Base-by-base conservation (phyloP, 2,888 invertebrate species). In the Drosophila histrio region DNA sequence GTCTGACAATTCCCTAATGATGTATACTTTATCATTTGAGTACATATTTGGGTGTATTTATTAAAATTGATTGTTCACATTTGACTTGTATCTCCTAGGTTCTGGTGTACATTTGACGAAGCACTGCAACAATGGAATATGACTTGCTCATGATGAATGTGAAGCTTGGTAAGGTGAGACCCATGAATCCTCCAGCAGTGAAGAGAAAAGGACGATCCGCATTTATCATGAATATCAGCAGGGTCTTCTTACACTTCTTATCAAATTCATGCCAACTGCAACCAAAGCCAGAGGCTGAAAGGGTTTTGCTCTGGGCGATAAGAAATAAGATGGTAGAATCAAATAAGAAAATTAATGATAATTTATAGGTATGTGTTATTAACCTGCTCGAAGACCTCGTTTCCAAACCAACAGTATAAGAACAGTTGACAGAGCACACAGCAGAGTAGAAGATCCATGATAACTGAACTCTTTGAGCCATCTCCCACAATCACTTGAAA, bases 391-490 rank as follows among this genome's bases (percentile, higher is more conserved):
- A 74, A 79, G 1, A 87, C 84, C 47, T 89, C 85, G 56, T 88
- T 90, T n/a, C 87, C 89, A 46, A 86, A 89, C 81, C 86, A 90
- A 46, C 89, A 90, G 28, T 87, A 89, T 1, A 84, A 21, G 7
- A 89, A 85, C 2, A 91, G 61, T 24, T 91, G 77, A 2, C 70
- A 74, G 13, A 90, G 76, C 21, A 88, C 75, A 39, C 89, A 89
- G 44, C 74, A 63, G 11, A 84, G 77, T 43, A 89, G 74, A 0
- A 80, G 78, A 43, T 88, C 89, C 61, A 89, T 80, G 2, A 89
- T 50, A 9, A 77, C 11, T 6, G 79, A 57, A 6, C 73, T 79
- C 34, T 66, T 75, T 1, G 82, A 79, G 1, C 72, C 70, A 24
- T 73, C 71, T 2, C 74, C 68, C 3, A 88, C 80, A 7, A 79